Evolutionary conservation across 2,113 vertebrate genomes (phyloP).

Genomic region (Petrocephalus microphthalmus): DNA sequence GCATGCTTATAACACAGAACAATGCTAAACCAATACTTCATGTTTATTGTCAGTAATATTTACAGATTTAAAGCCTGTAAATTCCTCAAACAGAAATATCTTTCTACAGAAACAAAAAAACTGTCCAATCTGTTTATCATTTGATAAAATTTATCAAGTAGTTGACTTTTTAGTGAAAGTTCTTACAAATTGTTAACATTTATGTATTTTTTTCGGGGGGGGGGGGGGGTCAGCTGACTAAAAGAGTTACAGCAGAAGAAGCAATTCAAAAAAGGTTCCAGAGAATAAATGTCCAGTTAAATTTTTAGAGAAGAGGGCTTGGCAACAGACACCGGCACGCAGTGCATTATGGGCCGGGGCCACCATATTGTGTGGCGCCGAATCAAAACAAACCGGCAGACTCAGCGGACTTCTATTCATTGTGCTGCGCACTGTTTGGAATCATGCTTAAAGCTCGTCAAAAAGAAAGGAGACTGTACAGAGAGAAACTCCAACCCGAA

Average conservation of each 20-base stretch:
- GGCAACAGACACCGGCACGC: too few relatives aligned
- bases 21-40: neutral
- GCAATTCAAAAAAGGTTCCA: neutral
- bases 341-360: too few relatives aligned
- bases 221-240: neutral
- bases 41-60: neutral
- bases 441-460: too few relatives aligned
- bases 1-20: neutral
- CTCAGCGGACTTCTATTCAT: too few relatives aligned
- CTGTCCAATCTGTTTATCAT: too few relatives aligned
- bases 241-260: neutral
- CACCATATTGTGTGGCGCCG: too few relatives aligned
- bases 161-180: neutral
- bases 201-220: neutral
- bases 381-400: too few relatives aligned
- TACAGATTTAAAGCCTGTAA: neutral
- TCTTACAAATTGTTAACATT: neutral
- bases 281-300: too few relatives aligned
- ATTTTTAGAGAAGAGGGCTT: neutral
- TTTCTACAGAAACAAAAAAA: neutral
- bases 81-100: neutral
- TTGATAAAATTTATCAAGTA: neutral
- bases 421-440: too few relatives aligned
- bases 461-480: too few relatives aligned
- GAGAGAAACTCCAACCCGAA: too few relatives aligned